Evolutionary conservation across 2,888 invertebrate genomes (phyloP), one percentile per base, ranked within the genome.

Genomic region (Odontocolon sp.): DNA sequence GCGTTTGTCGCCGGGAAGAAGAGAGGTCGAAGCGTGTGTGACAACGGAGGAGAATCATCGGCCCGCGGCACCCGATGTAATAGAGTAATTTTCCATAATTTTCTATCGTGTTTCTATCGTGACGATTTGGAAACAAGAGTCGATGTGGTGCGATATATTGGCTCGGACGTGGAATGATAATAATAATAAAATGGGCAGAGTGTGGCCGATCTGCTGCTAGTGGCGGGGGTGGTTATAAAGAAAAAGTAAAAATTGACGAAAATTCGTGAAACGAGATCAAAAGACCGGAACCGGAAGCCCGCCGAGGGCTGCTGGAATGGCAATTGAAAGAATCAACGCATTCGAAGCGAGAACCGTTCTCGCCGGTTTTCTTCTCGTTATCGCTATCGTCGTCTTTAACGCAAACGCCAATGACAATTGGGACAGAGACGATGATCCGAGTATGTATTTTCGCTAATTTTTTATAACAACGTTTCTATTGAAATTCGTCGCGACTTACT

Each of bases 381-480:
- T 87, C 70, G 83, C 85, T 50, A 84, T 86, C 61, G 82, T 87
- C 61, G 82, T 80, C 33, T 38, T 85, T 73, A 84, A 82, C 77
- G 87, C 85, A 28, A 85, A 86, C 77, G 88, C 89, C 77, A 87
- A 83, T 78, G 85, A 85, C 45, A 87, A 84, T 71, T 89, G 88
- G 89, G 88, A 87, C 81, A 87, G 82, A 78, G 89, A 89, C 81
- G 88, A 88, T 69, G 89, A 88, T 83, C 84, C 86, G 81, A 88
- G 89, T 89, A 82, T 42, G 84, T 80, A 16, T 56, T 18, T 11
- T 36, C 31, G 6, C 47, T 68, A 36, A 52, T 61, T 8, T 61
- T 38, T 18, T 21, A 11, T 38, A 31, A 47, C 6, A 26, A 33
- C 45, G 14, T 54, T 11, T 69, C 47, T 42, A 23, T 33, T 28